Evolutionary conservation across 2,113 vertebrate species (phyloP).

Genomic region (cat (Felis catus)): F.catus_Fca126_mat1.0 CM031412.1:191828001-191828500

Average conservation of each 20-base stretch:
- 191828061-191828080: conserved; percentile 44
- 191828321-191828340: background rate
- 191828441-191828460: background rate
- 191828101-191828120: conserved; percentile 69
- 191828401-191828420: background rate
- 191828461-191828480: background rate
- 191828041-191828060: conserved; percentile 58
- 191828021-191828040: conserved; percentile 2
- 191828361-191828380: background rate
- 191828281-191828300: background rate
- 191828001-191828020: background rate
- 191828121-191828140: conserved; percentile 72
- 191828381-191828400: background rate
- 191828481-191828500: background rate
- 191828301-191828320: background rate
- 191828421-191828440: background rate
- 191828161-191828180: conserved; percentile 65
- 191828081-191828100: conserved; percentile 71
- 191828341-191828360: background rate
- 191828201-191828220: conserved; percentile 47
- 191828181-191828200: conserved; percentile 59
- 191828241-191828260: conserved; percentile 8
- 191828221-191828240: conserved; percentile 34
- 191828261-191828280: background rate
- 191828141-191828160: conserved; percentile 68